These are phyloP conservation scores for Caenorhabditis macrosperma DNA, from an alignment of 2,888 invertebrate species.

Conservation along the genomic window DNA sequence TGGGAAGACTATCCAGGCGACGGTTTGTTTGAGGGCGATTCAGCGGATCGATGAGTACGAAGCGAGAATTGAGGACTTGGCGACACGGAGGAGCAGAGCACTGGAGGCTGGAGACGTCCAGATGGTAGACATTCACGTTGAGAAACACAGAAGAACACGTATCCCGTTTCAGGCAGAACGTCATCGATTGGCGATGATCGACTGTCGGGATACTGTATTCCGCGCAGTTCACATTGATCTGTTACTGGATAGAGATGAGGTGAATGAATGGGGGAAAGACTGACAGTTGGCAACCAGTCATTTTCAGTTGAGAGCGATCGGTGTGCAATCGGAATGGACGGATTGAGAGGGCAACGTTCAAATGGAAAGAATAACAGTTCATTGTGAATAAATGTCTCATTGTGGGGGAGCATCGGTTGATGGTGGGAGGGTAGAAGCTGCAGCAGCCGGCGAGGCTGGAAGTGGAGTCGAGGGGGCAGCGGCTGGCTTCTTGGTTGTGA, in stretches of 20 bases:
- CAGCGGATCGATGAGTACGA: constrained; percentile 74
- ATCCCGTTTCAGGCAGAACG: constrained; percentile 67
- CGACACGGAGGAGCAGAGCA: constrained; percentile 65
- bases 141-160: not conserved
- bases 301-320: constrained; percentile 62
- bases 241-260: constrained; percentile 68
- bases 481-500: constrained; percentile 5
- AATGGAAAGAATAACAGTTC: not conserved
- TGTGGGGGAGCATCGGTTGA: not conserved
- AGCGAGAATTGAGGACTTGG: constrained; percentile 65
- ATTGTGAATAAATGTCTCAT: not conserved
- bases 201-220: constrained; percentile 75
- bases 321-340: constrained; percentile 64
- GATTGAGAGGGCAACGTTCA: constrained; percentile 21
- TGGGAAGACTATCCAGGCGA: constrained; percentile 69
- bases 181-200: constrained; percentile 69
- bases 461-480: not conserved
- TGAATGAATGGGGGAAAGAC: constrained; percentile 4
- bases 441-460: not conserved
- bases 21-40: constrained; percentile 70
- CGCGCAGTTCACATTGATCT: constrained; percentile 73
- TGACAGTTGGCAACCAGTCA: not conserved
- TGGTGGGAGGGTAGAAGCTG: not conserved
- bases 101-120: constrained; percentile 57
- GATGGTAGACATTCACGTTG: constrained; percentile 23